Evolutionary conservation across 2,113 vertebrate genomes (phyloP).

Genomic region (Andinoacara biseriatus): DNA sequence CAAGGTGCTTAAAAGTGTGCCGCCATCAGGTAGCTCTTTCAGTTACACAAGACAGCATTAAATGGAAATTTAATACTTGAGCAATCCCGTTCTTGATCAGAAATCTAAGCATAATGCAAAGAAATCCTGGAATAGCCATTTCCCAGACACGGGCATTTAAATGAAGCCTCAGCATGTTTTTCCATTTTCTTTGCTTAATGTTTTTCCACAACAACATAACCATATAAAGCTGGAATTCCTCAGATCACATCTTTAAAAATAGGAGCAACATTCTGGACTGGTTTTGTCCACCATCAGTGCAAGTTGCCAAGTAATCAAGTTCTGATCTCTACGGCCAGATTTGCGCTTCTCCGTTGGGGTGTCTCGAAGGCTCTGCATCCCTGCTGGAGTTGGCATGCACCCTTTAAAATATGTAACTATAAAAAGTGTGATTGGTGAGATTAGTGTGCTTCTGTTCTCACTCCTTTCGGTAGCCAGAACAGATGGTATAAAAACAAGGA

Average conservation of each 20-base stretch:
- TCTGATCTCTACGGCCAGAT: slow-evolving; percentile 31
- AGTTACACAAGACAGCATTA: slow-evolving; percentile 36
- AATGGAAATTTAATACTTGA: slow-evolving; percentile 26
- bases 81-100: neutral
- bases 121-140: slow-evolving; percentile 9
- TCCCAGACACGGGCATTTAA: slow-evolving; percentile 41
- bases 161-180: slow-evolving; percentile 19
- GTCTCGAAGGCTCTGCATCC: slow-evolving; percentile 1
- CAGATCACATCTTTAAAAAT: slow-evolving; percentile 70
- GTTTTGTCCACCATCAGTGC: slow-evolving; percentile 55
- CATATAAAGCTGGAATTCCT: slow-evolving; percentile 69
- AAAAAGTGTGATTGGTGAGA: slow-evolving; percentile 5
- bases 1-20: slow-evolving; percentile 29
- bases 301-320: slow-evolving; percentile 65
- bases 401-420: slow-evolving; percentile 3
- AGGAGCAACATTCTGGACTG: slow-evolving; percentile 42
- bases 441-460: slow-evolving; percentile 8
- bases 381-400: neutral
- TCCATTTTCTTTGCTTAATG: slow-evolving; percentile 36
- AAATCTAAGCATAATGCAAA: neutral
- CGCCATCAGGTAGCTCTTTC: slow-evolving; percentile 32
- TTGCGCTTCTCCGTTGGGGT: neutral
- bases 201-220: slow-evolving; percentile 66
- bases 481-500: slow-evolving; percentile 5
- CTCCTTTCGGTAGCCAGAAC: neutral